phyloP scores from a whole-genome alignment of 2,797 vertebrate species.

The Platyrinchus mystaceus region DNA sequence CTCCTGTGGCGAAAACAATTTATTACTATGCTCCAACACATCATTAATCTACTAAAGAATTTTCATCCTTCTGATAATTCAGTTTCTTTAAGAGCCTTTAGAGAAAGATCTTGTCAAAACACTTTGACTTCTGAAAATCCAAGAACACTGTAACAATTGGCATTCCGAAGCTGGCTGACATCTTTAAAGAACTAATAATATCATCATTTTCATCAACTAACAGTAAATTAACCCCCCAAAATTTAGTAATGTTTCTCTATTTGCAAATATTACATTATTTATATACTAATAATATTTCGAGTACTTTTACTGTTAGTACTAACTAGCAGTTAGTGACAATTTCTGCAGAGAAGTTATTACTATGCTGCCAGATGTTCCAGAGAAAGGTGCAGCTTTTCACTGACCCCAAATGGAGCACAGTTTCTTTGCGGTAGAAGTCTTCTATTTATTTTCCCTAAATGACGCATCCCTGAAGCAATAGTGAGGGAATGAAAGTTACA shows the following conservation, averaged over 20 bases:
- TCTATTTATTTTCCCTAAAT: conserved; percentile 58
- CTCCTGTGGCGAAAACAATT: conserved; percentile 4
- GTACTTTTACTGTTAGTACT: neutral
- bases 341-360: conserved; percentile 38
- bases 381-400: neutral
- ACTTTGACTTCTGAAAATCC: conserved; percentile 23
- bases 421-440: conserved; percentile 10
- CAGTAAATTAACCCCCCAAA: neutral
- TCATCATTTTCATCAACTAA: neutral
- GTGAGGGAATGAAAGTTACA: conserved; percentile 18
- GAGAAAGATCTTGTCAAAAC: conserved; percentile 39
- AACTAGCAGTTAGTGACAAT: neutral
- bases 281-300: neutral
- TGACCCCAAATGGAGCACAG: neutral
- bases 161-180: neutral
- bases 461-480: conserved; percentile 55
- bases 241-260: neutral
- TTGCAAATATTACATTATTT: neutral
- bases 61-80: conserved; percentile 8
- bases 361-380: neutral
- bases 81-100: conserved; percentile 34
- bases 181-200: conserved; percentile 6
- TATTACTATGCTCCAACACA: neutral
- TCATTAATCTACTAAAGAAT: conserved; percentile 28
- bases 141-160: neutral